Base-by-base conservation (phyloP, 1,140 invertebrate species). In the Heliconius melpomene region DNA sequence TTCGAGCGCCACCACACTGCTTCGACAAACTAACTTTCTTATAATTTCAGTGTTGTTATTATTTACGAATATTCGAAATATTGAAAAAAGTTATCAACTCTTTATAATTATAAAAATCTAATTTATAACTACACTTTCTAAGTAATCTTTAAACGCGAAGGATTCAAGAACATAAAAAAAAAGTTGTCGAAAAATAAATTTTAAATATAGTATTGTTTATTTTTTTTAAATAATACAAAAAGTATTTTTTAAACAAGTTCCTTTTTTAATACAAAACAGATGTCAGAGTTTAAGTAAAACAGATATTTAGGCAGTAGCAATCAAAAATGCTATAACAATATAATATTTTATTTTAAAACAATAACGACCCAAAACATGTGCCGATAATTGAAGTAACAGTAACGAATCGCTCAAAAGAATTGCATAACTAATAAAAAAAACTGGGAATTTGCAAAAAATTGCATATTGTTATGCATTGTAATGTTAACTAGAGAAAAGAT, bases 1-100 rank as follows among this genome's bases (percentile, higher is more conserved):
- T 92, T 92, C 90, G 86, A 89, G 89, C 87, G 84, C 89, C 86
- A 84, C 87, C 84, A 80, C 84, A 87, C 82, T 77, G 82, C 87
- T 91, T 91, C 88, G 87, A 88, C 85, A 85, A 87, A 88, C 71
- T 70, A 83, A 83, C 72, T 83, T 81, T 79, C 77, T 76, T 60
- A 79, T 79, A 74, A 66, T 16, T 26, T 66, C 29, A 29, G 11
- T 13, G 11, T 66, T 66, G 23, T 66, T 26, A 66, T 3, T 66
- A 29, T n/a, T 66, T 29, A 23, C n/a, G 54, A 73, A 84, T 82
- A 78, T 66, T 16, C 60, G 3, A 66, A 16, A 57, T 23, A 57
- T 7, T 57, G 54, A 57, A 57, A n/a, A 54, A 57, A 9, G 8
- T 57, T 23, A 9, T 7, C n/a, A 57, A 57, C 1, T 3, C 54